phyloP scores from a whole-genome alignment of 2,888 invertebrate genomes.

The Tachina lurida region DNA sequence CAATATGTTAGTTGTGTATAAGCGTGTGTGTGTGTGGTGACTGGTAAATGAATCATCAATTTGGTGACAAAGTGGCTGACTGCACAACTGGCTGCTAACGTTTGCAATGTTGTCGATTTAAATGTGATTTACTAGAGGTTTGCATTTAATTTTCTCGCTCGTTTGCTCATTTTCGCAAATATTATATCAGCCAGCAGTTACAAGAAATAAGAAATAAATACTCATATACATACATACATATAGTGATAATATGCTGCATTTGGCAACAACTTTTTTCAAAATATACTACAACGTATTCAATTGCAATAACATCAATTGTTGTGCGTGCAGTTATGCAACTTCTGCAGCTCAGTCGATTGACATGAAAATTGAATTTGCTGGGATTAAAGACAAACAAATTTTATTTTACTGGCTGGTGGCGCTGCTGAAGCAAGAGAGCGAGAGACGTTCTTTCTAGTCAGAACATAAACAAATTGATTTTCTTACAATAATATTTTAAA shows the following conservation, averaged over 20 bases:
- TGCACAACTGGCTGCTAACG: neutral
- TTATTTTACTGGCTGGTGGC: neutral
- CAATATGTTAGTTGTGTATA: conserved; percentile 31
- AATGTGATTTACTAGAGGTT: conserved; percentile 66
- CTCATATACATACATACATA: neutral
- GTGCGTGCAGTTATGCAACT: conserved; percentile 80
- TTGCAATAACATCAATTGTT: conserved; percentile 71
- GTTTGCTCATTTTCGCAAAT: conserved; percentile 23
- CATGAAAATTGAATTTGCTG: conserved; percentile 80
- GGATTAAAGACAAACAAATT: conserved; percentile 74
- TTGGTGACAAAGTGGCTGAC: conserved; percentile 40
- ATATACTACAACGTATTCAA: conserved; percentile 18
- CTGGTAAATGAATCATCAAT: conserved; percentile 58
- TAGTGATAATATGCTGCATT: neutral
- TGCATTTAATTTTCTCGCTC: conserved; percentile 57
- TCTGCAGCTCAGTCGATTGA: conserved; percentile 78
- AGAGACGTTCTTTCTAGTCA: too few species aligned
- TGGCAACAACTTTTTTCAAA: conserved; percentile 5
- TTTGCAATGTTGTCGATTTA: conserved; percentile 51
- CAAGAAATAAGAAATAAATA: neutral
- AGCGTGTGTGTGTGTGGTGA: conserved; percentile 29
- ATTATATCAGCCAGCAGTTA: conserved; percentile 34
- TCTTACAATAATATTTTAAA: too few species aligned
- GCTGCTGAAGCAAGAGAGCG: too few species aligned
- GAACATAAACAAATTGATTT: too few species aligned